Percentiles rank a stretch among this genome's conserved stretches.
Evolutionary conservation across 2,113 vertebrate species (phyloP).

Genomic region (Nanorana parkeri): DNA sequence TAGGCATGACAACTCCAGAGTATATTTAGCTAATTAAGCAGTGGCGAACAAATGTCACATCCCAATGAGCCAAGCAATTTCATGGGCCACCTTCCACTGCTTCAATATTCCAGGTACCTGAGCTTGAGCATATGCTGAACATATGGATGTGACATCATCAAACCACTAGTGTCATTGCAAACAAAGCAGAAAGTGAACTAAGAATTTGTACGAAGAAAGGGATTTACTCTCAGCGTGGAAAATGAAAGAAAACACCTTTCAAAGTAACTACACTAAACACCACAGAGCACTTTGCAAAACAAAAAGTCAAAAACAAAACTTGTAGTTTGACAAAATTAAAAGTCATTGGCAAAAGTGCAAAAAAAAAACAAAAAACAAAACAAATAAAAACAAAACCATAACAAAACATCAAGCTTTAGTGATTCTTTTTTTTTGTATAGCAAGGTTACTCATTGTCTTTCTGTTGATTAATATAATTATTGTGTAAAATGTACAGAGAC

Average conservation of each 20-base stretch:
- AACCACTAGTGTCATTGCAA: slow-evolving; percentile 65
- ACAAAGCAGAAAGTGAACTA: slow-evolving; percentile 67
- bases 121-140: slow-evolving; percentile 68
- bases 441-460: slow-evolving; percentile 75
- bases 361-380: slow-evolving; percentile 65
- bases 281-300: slow-evolving; percentile 72
- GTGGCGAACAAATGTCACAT: slow-evolving; percentile 79
- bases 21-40: slow-evolving; percentile 88
- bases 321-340: slow-evolving; percentile 64
- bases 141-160: slow-evolving; percentile 77
- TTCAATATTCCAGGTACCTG: slow-evolving; percentile 66
- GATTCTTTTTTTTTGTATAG: slow-evolving; percentile 56
- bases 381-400: slow-evolving; percentile 60
- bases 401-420: slow-evolving; percentile 66
- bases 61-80: slow-evolving; percentile 72
- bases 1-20: slow-evolving; percentile 81
- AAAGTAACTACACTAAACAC: slow-evolving; percentile 68
- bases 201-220: slow-evolving; percentile 67
- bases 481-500: slow-evolving; percentile 72
- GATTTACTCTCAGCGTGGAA: slow-evolving; percentile 61
- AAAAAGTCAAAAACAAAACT: slow-evolving; percentile 71
- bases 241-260: slow-evolving; percentile 68
- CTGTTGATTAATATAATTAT: slow-evolving; percentile 64
- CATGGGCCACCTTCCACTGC: slow-evolving; percentile 64
- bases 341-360: slow-evolving; percentile 69